Percentiles rank a stretch among this genome's conserved stretches.
Conservation (phyloP, 2,888 invertebrate species). For the Scaptomyza parva region DNA sequence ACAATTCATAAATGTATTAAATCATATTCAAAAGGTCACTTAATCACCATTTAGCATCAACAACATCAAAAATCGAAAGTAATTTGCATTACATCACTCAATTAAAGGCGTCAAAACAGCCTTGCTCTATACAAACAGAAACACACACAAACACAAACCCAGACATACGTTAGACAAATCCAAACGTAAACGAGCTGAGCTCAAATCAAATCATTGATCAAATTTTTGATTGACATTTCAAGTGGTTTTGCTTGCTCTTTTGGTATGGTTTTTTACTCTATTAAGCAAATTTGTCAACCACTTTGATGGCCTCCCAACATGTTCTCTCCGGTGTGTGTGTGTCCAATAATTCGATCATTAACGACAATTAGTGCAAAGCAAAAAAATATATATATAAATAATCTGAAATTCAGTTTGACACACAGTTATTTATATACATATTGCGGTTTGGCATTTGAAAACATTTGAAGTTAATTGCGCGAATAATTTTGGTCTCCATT, state of each 20-base stretch:
- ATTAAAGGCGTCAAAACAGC: conserved; percentile 66
- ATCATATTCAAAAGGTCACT: conserved; percentile 17
- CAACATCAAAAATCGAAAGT: conserved; percentile 66
- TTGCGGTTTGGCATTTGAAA: conserved; percentile 45
- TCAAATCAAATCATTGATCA: conserved; percentile 71
- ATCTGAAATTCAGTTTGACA: conserved; percentile 40
- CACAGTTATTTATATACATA: conserved; percentile 36
- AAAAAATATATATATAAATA: conserved; percentile 12
- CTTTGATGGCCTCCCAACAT: conserved; percentile 38
- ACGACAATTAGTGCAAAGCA: conserved; percentile 68
- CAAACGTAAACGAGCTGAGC: conserved; percentile 42
- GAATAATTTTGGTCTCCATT: conserved; percentile 52
- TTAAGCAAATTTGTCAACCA: conserved; percentile 65
- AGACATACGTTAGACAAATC: conserved; percentile 38
- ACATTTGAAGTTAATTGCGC: conserved; percentile 54
- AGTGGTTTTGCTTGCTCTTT: conserved; percentile 66
- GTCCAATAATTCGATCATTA: conserved; percentile 73
- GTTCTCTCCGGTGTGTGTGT: conserved; percentile 28
- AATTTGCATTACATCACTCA: conserved; percentile 79
- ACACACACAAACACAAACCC: conserved; percentile 16
- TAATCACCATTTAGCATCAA: conserved; percentile 20
- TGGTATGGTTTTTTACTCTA: conserved; percentile 61
- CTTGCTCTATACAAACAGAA: conserved; percentile 62
- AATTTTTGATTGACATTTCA: conserved; percentile 78
- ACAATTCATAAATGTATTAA: not conserved